A percentile compares a stretch with the other conserved stretches of the same genome.
Conservation (phyloP, 2,113 vertebrate genomes). For the Antennarius striatus region DNA sequence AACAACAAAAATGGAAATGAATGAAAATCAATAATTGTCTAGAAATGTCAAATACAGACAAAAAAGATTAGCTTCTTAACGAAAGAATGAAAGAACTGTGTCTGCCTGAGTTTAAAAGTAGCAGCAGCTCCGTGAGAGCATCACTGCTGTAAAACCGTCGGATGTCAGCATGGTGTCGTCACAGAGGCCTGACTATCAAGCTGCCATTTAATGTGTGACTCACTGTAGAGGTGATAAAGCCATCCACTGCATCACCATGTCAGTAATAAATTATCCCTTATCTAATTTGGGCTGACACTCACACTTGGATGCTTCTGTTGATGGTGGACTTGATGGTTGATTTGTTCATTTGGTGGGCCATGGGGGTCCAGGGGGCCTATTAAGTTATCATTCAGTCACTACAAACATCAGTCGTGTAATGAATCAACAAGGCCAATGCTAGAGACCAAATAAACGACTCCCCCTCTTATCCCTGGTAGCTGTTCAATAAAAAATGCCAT, state of each 20-base stretch:
- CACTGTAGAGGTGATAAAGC: conserved; percentile 35
- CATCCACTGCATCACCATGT: conserved; percentile 4
- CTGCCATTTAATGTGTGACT: conserved; percentile 32
- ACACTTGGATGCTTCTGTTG: too few species aligned
- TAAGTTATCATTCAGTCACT: not conserved
- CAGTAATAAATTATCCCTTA: not conserved
- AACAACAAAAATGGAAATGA: too few species aligned
- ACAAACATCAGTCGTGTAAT: not conserved
- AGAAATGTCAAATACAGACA: too few species aligned
- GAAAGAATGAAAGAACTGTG: too few species aligned
- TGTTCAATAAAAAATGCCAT: too few species aligned
- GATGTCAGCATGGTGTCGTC: conserved; percentile 24
- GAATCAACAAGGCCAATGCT: conserved; percentile 1
- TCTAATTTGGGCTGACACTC: not conserved
- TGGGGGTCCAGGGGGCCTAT: not conserved
- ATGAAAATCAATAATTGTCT: too few species aligned
- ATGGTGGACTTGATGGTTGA: not conserved
- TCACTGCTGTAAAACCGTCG: conserved; percentile 22
- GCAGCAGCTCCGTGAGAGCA: conserved; percentile 13
- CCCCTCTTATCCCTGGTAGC: too few species aligned
- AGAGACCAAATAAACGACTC: not conserved
- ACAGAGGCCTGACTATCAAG: conserved; percentile 19
- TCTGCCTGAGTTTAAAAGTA: not conserved
- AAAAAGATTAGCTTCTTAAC: too few species aligned
- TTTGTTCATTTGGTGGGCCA: not conserved